phyloP scores from a whole-genome alignment of 2,113 vertebrate species.

The Electrona antarctica region DNA sequence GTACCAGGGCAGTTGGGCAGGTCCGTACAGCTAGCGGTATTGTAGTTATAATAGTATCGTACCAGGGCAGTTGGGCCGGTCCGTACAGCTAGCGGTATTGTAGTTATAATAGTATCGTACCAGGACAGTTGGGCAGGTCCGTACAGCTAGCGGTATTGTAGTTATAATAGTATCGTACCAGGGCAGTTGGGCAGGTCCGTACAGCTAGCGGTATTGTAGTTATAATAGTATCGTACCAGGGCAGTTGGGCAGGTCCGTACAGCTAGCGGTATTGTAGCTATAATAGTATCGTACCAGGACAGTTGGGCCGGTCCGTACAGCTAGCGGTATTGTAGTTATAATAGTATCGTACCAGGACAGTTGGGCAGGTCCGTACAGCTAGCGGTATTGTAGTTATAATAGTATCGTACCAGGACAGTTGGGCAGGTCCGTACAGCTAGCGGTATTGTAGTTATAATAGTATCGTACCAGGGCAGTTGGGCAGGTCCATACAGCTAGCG shows the following conservation, averaged over 20 bases:
- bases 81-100: conserved; percentile 35
- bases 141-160: conserved; percentile 29
- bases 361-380: conserved; percentile 57
- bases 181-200: conserved; percentile 61
- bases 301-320: conserved; percentile 62
- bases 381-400: neutral
- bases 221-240: too few relatives aligned
- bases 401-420: too few relatives aligned
- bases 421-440: conserved; percentile 53
- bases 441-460: rapidly evolving
- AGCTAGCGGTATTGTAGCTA: conserved; percentile 1
- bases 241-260: conserved; percentile 62
- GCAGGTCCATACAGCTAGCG: too few relatives aligned
- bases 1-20: conserved; percentile 66
- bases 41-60: too few relatives aligned
- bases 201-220: conserved; percentile 16
- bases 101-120: too few relatives aligned
- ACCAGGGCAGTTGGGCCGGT: conserved; percentile 65
- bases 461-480: too few relatives aligned
- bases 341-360: too few relatives aligned
- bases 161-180: too few relatives aligned
- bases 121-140: conserved; percentile 62
- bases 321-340: neutral
- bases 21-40: conserved; percentile 42
- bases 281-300: too few relatives aligned